Base-by-base conservation (phyloP, 1,140 invertebrate genomes). In the Eulimnadia texana region DNA sequence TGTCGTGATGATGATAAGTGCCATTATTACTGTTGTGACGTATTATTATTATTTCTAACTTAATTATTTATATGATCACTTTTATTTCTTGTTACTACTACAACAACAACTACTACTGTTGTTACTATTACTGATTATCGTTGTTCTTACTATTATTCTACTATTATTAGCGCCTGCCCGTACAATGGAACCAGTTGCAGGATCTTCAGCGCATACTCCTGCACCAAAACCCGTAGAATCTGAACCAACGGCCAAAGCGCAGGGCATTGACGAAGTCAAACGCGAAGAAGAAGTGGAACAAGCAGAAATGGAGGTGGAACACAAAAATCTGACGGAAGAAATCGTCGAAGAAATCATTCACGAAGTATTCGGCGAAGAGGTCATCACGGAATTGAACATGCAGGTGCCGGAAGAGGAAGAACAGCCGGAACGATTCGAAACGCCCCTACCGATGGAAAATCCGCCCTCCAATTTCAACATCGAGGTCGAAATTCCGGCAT, bases 321-420 rank as follows among this genome's bases (percentile, higher is more conserved):
- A 1, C 49, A 49, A 29, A 29, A 20, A 9, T 13, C 33, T 10
- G 42, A 59, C 27, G 49, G 23, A 56, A 16, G 16, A 9, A n/a
- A 23, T 47, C n/a, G 42, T 47, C 29, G 58, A 56, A 3, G 29
- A 24, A 19, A 50, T 47, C 25, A 50, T 59, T n/a, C 58, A 58
- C 13, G 58, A 51, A 24, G 49, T 16, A 2, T 16, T 9, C 20
- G 27, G 10, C 25, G 25, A 60, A 29, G 19, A 1, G 29, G 55
- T 29, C 55, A 57, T 29, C 33, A 59, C 53, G 13, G 25, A 64
- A 56, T 24, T 29, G 9, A 25, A 27, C 29, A 20, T 50, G n/a
- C 28, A 62, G 29, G 27, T n/a, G 33, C 20, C 50, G 10, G 55
- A 57, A 57, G 55, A 57, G n/a, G 33, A 16, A 42, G 33, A 42